These are phyloP conservation scores for Chymomyza amoena DNA, from an alignment of 2,888 invertebrate species.

Conservation along the genomic window DNA sequence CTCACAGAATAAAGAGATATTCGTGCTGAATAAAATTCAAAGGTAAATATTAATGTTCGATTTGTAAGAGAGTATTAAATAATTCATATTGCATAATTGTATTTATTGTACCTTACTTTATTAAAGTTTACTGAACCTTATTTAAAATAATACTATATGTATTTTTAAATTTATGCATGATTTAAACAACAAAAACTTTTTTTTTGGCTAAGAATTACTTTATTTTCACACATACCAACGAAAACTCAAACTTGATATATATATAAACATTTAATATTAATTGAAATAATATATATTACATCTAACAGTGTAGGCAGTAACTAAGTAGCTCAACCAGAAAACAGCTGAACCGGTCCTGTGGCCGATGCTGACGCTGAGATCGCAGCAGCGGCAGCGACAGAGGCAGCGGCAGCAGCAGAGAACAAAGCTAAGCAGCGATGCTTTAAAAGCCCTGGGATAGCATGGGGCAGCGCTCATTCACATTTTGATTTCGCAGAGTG, in stretches of 20 bases:
- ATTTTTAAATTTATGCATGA: not conserved
- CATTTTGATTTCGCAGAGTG: conserved; percentile 31
- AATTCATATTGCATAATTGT: too few relatives aligned
- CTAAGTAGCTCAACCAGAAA: not conserved
- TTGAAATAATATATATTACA: not conserved
- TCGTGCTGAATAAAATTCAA: too few relatives aligned
- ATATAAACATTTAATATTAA: not conserved
- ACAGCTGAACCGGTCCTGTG: conserved; percentile 63
- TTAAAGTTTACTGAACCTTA: too few relatives aligned
- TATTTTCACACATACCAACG: not conserved
- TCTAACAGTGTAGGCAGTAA: not conserved
- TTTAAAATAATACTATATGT: too few relatives aligned
- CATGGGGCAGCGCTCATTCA: conserved; percentile 60
- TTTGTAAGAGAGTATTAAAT: too few relatives aligned
- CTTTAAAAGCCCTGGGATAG: conserved; percentile 56
- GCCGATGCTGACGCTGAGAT: conserved; percentile 11
- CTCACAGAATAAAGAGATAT: too few relatives aligned
- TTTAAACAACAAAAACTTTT: not conserved
- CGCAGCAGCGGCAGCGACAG: conserved; percentile 11
- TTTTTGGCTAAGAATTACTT: not conserved
- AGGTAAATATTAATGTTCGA: too few relatives aligned
- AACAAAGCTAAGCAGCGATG: conserved; percentile 26
- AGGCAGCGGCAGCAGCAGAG: conserved; percentile 4
- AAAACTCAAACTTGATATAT: not conserved
- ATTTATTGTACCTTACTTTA: too few relatives aligned